Percentiles rank a stretch among this genome's conserved stretches.
These are phyloP conservation scores for Tachuris rubrigastra DNA, from an alignment of 2,113 vertebrate genomes.

Conservation along the genomic window DNA sequence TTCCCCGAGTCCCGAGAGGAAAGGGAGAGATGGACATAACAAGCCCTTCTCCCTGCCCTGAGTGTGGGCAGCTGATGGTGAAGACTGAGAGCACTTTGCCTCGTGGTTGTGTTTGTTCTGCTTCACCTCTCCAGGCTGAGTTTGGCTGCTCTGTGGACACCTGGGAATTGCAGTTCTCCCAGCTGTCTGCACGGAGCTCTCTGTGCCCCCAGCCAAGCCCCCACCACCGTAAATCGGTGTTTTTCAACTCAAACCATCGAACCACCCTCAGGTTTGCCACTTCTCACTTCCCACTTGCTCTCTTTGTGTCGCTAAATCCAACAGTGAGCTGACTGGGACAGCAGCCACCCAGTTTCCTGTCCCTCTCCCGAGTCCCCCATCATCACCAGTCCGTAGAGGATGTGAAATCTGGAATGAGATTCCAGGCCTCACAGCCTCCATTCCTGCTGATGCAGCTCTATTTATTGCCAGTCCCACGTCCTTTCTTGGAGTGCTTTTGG, in stretches of 20 bases:
- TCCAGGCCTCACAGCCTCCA: not conserved
- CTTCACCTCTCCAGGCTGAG: not conserved
- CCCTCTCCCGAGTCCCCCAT: not conserved
- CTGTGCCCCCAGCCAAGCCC: not conserved
- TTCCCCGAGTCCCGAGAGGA: not conserved
- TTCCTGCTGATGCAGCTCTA: slow-evolving; percentile 6
- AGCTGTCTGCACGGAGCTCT: not conserved
- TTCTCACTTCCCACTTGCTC: not conserved
- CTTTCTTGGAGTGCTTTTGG: slow-evolving; percentile 54
- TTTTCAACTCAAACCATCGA: not conserved
- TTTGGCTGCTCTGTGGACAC: not conserved
- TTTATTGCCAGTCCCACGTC: slow-evolving; percentile 22
- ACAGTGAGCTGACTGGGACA: not conserved
- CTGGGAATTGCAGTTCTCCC: not conserved
- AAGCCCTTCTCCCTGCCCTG: not conserved
- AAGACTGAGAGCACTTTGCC: not conserved
- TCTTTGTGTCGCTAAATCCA: not conserved
- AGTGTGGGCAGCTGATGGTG: not conserved
- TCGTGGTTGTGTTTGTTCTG: accelerated
- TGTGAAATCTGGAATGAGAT: not conserved
- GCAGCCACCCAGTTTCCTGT: not conserved
- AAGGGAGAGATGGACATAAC: not conserved
- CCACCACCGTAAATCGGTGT: not conserved
- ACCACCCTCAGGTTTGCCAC: not conserved
- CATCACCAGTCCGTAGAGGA: not conserved